Percentiles rank a stretch among this genome's conserved stretches.
These are phyloP conservation scores for Cherax quadricarinatus DNA, from an alignment of 1,140 invertebrate genomes.

Conservation along the genomic window DNA sequence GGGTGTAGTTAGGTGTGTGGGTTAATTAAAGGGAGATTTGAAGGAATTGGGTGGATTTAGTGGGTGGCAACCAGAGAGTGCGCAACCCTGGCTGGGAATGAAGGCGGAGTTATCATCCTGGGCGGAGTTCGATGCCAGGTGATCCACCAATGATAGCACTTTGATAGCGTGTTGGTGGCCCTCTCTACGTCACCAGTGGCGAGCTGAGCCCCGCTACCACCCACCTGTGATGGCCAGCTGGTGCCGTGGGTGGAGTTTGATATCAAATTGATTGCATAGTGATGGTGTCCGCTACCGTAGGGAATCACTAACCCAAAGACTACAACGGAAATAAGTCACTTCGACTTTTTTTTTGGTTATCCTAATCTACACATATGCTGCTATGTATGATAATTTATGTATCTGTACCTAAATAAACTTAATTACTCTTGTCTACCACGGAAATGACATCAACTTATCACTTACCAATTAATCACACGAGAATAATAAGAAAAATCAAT, in stretches of 20 bases:
- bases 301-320: neutral
- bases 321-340: too few relatives aligned
- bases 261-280: slow-evolving; percentile 69
- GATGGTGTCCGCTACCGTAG: slow-evolving; percentile 40
- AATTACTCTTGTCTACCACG: too few relatives aligned
- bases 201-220: slow-evolving; percentile 14
- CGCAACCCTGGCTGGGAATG: slow-evolving; percentile 25
- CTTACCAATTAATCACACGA: too few relatives aligned
- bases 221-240: slow-evolving; percentile 39
- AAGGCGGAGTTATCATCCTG: slow-evolving; percentile 65
- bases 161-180: slow-evolving; percentile 53
- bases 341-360: too few relatives aligned
- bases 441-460: too few relatives aligned
- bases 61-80: slow-evolving; percentile 42
- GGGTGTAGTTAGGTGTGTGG: neutral
- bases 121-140: slow-evolving; percentile 65
- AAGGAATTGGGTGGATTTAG: neutral
- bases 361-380: too few relatives aligned
- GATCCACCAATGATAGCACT: slow-evolving; percentile 71
- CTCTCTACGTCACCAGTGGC: slow-evolving; percentile 43
- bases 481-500: too few relatives aligned
- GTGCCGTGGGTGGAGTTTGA: slow-evolving; percentile 63
- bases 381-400: too few relatives aligned
- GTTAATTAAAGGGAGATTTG: neutral
- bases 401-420: too few relatives aligned